Conservation (phyloP, 2,888 invertebrate genomes). For the Achlya flavicornis region DNA sequence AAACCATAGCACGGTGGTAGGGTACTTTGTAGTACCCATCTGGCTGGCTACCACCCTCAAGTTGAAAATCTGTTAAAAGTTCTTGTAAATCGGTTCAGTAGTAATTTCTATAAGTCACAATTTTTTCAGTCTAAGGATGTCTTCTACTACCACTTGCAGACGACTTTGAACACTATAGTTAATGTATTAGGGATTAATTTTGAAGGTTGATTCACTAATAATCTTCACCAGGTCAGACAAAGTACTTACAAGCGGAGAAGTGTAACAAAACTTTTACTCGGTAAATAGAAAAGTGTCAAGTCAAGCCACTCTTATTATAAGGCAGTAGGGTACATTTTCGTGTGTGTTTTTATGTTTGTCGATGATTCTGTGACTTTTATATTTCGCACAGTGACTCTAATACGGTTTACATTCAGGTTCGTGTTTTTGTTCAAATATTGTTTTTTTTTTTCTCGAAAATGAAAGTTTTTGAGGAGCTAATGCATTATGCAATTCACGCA, state of each 20-base stretch:
- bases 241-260: constrained; percentile 27
- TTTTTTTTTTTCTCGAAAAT: constrained; percentile 20
- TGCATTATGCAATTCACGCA: not conserved
- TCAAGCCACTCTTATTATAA: constrained; percentile 28
- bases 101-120: too few species aligned
- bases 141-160: too few species aligned
- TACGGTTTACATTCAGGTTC: constrained; percentile 41
- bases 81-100: too few species aligned
- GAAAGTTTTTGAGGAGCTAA: constrained; percentile 8
- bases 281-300: constrained; percentile 58
- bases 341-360: not conserved
- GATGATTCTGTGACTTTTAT: constrained; percentile 58
- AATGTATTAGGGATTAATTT: constrained; percentile 9
- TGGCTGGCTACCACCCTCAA: too few species aligned
- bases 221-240: not conserved
- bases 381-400: constrained; percentile 58
- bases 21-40: too few species aligned
- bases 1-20: too few species aligned
- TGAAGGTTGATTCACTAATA: not conserved
- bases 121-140: too few species aligned
- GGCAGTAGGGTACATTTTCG: constrained; percentile 37
- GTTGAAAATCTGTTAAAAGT: too few species aligned
- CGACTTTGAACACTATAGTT: not conserved
- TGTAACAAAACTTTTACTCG: constrained; percentile 68
- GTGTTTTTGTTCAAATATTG: constrained; percentile 34